Conservation (phyloP, 2,797 vertebrate genomes). For the Chiroxiphia lanceolata region DNA sequence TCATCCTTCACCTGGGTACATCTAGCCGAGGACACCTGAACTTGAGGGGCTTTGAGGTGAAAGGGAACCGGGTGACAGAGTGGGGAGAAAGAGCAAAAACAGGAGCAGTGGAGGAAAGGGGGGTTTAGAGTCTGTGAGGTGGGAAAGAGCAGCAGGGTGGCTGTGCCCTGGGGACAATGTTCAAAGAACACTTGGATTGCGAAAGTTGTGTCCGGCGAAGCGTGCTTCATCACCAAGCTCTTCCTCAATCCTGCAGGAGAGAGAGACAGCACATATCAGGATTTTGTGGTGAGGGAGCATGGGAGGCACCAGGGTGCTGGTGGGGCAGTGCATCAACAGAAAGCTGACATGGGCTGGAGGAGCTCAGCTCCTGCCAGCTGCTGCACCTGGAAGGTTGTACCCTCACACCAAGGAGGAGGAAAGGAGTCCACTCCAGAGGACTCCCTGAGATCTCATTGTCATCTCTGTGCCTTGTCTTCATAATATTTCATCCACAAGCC, state of each 20-base stretch:
- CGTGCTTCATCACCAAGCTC: constrained; percentile 91
- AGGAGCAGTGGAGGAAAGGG: constrained; percentile 18
- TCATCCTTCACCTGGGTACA: constrained; percentile 27
- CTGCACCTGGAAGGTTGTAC: background rate
- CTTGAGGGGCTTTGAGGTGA: background rate
- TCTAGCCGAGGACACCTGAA: constrained; percentile 34
- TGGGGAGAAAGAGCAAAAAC: constrained; percentile 21
- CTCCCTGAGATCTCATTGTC: background rate
- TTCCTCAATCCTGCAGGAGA: constrained; percentile 87
- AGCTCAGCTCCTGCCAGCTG: background rate
- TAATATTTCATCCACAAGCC: background rate
- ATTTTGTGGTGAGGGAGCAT: background rate
- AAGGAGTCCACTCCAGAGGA: background rate
- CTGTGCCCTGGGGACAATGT: constrained; percentile 6
- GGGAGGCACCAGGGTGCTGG: fast-evolving
- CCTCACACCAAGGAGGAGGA: background rate
- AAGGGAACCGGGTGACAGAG: background rate
- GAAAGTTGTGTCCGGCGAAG: constrained; percentile 93
- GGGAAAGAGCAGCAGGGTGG: constrained; percentile 50
- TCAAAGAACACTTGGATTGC: constrained; percentile 92
- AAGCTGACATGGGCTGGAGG: background rate
- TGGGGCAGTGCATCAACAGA: background rate
- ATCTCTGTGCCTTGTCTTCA: background rate
- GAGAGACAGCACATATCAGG: background rate
- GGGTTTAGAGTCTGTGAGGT: constrained; percentile 63